Conservation (phyloP, 2,113 vertebrate genomes). For the Thermophis baileyi region DNA sequence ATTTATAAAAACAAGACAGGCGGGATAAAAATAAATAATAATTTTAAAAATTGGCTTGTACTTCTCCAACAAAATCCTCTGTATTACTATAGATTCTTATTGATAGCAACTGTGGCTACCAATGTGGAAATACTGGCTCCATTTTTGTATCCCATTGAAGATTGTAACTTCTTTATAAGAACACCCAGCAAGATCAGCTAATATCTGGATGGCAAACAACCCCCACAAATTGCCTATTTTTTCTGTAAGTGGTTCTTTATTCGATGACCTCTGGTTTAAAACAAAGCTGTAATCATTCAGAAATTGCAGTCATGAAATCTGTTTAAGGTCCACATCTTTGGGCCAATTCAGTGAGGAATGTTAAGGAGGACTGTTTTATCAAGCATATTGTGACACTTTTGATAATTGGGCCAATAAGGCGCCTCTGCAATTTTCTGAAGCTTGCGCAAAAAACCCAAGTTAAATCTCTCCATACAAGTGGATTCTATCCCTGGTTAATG, state of each 20-base stretch:
- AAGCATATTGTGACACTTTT: constrained; percentile 9
- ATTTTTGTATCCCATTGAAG: not conserved
- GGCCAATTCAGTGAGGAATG: not conserved
- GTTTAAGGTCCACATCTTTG: not conserved
- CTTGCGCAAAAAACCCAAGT: not conserved
- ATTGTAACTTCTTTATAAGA: not conserved
- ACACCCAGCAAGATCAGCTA: not conserved
- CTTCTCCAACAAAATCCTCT: not conserved
- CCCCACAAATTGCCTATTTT: not conserved
- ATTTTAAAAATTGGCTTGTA: not conserved
- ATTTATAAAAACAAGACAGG: too few relatives aligned
- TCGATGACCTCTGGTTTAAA: not conserved
- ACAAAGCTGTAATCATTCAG: not conserved
- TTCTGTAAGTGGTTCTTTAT: not conserved
- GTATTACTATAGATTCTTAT: not conserved
- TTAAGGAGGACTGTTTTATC: accelerated
- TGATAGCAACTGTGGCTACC: not conserved
- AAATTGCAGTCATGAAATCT: not conserved
- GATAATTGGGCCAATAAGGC: not conserved
- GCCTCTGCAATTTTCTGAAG: not conserved
- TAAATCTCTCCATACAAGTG: not conserved
- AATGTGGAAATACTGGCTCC: too few relatives aligned
- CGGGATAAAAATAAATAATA: too few relatives aligned
- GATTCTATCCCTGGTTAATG: constrained; percentile 16
- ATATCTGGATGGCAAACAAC: not conserved